Conservation (phyloP, 2,888 invertebrate genomes). For the Rhamnusium bicolor region DNA sequence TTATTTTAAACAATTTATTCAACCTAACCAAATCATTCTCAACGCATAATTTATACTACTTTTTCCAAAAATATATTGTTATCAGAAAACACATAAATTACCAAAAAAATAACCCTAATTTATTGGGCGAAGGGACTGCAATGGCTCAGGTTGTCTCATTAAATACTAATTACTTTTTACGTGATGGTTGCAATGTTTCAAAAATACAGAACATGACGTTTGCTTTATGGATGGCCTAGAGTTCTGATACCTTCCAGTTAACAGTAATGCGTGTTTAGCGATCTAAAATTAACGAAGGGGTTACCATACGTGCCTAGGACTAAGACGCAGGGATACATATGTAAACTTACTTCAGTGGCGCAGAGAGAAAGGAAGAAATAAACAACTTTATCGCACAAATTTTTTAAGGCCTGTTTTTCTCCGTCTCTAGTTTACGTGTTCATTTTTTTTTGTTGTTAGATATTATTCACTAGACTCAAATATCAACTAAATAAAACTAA, state of each 20-base stretch:
- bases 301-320: conserved; percentile 28
- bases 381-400: too few species aligned
- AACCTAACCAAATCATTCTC: not conserved
- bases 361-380: not conserved
- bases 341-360: conserved; percentile 8
- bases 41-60: not conserved
- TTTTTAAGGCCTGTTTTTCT: too few species aligned
- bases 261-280: conserved; percentile 22
- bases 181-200: conserved; percentile 7
- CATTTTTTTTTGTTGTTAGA: too few species aligned
- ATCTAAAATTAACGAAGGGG: conserved; percentile 36
- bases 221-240: conserved; percentile 12
- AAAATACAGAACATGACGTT: conserved; percentile 23
- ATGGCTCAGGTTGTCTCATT: not conserved
- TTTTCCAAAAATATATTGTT: not conserved
- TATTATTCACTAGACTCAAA: too few species aligned
- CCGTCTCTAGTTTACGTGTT: too few species aligned
- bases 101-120: not conserved
- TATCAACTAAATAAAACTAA: too few species aligned
- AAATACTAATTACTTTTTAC: conserved; percentile 1
- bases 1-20: not conserved
- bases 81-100: not conserved
- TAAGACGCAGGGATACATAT: conserved; percentile 12
- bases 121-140: not conserved
- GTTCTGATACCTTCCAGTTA: conserved; percentile 20